Conservation (phyloP, 1,140 invertebrate genomes). For the Sitobion miscanthi region DNA sequence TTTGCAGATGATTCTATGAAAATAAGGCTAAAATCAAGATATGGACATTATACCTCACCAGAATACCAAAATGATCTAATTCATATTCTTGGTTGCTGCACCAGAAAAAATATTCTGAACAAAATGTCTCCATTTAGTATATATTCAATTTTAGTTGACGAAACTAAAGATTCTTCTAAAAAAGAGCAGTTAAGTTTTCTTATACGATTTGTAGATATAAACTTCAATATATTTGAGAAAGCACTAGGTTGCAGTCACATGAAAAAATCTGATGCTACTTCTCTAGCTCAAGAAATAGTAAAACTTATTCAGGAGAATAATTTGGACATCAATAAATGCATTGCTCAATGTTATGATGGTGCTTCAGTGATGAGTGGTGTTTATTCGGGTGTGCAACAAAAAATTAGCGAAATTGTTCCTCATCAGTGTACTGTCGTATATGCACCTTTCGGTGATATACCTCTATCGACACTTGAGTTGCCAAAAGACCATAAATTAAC, state of each 20-base stretch:
- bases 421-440: not conserved
- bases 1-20: slow-evolving; percentile 30
- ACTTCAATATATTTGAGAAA: slow-evolving; percentile 5
- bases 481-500: too few species aligned
- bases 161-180: slow-evolving; percentile 34
- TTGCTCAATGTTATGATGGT: slow-evolving; percentile 45
- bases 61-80: slow-evolving; percentile 45
- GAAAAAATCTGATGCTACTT: not conserved
- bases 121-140: slow-evolving; percentile 50
- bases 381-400: slow-evolving; percentile 24
- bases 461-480: too few species aligned
- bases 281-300: slow-evolving; percentile 29
- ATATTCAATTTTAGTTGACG: slow-evolving; percentile 24
- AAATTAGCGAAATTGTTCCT: not conserved
- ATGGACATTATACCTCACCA: slow-evolving; percentile 26
- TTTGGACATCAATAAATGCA: slow-evolving; percentile 27
- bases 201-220: not conserved
- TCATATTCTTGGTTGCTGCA: not conserved
- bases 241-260: not conserved
- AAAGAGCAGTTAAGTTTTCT: slow-evolving; percentile 1
- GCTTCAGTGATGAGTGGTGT: slow-evolving; percentile 23
- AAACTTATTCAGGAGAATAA: slow-evolving; percentile 26
- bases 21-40: not conserved
- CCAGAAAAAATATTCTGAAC: not conserved
- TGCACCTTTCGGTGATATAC: too few species aligned